phyloP scores from a whole-genome alignment of 2,888 invertebrate genomes.

The Sericinus montela region DNA sequence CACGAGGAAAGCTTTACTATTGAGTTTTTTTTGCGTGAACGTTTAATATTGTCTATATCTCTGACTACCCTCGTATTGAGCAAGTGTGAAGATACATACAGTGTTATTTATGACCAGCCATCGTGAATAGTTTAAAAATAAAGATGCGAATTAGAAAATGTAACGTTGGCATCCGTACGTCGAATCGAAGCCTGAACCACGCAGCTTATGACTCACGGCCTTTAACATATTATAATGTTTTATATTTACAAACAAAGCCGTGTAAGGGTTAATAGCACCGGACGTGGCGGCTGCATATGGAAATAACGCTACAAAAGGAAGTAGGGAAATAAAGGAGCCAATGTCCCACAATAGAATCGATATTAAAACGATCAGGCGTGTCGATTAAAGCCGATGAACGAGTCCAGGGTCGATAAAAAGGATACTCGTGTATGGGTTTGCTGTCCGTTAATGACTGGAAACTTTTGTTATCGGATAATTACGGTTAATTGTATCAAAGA shows the following conservation, averaged over 20 bases:
- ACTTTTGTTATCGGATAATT: background rate
- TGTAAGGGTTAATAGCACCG: constrained; percentile 58
- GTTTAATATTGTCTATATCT: no score
- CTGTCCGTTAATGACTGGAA: background rate
- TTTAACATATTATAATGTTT: constrained; percentile 54
- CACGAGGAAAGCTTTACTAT: no score
- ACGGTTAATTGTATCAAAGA: background rate
- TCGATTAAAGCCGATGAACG: constrained; percentile 14
- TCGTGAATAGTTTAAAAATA: no score
- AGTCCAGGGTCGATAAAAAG: constrained; percentile 8
- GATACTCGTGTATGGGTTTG: background rate
- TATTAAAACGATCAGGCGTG: constrained; percentile 25
- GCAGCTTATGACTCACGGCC: constrained; percentile 44
- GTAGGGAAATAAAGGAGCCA: constrained; percentile 38
- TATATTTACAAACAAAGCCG: constrained; percentile 68
- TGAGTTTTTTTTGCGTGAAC: no score
- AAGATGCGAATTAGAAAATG: no score
- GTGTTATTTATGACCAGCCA: no score
- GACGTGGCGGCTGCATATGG: constrained; percentile 55
- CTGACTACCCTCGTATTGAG: no score
- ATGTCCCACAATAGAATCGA: constrained; percentile 38
- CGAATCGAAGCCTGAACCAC: constrained; percentile 28
- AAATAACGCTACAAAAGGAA: constrained; percentile 47
- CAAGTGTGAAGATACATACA: no score
- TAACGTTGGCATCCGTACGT: background rate